phyloP scores from a whole-genome alignment of 2,888 invertebrate species.

The Odontocerum albicorne region DNA sequence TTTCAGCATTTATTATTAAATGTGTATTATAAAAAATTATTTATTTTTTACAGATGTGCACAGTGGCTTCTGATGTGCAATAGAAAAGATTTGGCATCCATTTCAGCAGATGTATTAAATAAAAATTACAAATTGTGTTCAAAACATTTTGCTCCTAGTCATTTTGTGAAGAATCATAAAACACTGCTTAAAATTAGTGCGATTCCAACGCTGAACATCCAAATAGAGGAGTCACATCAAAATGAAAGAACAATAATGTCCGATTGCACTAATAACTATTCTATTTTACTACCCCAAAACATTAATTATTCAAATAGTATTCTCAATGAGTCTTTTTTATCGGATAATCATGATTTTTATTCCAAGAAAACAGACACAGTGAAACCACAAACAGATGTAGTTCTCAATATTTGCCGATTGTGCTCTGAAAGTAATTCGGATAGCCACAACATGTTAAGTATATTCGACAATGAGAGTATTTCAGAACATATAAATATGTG shows the following conservation, averaged over 20 bases:
- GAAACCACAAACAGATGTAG: background rate
- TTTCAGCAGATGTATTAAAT: conserved; percentile 11
- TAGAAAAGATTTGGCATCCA: conserved; percentile 16
- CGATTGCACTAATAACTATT: conserved; percentile 11
- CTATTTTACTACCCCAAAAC: conserved; percentile 14
- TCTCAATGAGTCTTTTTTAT: conserved; percentile 11
- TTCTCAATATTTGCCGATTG: conserved; percentile 10
- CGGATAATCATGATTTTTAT: background rate
- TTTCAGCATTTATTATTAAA: too few species aligned
- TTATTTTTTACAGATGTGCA: conserved; percentile 14
- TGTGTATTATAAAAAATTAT: too few species aligned
- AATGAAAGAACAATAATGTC: conserved; percentile 4
- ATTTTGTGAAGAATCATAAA: conserved; percentile 22
- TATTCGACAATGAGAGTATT: conserved; percentile 11
- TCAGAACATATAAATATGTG: conserved; percentile 18
- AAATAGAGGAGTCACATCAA: background rate
- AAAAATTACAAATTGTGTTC: conserved; percentile 15
- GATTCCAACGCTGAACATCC: conserved; percentile 7
- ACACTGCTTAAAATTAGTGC: conserved; percentile 14
- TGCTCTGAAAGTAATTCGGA: conserved; percentile 18
- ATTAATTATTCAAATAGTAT: conserved; percentile 2
- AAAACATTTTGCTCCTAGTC: conserved; percentile 17
- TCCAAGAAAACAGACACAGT: background rate
- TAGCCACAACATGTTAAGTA: conserved; percentile 8
- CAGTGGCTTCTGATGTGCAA: conserved; percentile 25